Base-by-base conservation (phyloP, 2,888 invertebrate species). In the Sialis lutaria region DNA sequence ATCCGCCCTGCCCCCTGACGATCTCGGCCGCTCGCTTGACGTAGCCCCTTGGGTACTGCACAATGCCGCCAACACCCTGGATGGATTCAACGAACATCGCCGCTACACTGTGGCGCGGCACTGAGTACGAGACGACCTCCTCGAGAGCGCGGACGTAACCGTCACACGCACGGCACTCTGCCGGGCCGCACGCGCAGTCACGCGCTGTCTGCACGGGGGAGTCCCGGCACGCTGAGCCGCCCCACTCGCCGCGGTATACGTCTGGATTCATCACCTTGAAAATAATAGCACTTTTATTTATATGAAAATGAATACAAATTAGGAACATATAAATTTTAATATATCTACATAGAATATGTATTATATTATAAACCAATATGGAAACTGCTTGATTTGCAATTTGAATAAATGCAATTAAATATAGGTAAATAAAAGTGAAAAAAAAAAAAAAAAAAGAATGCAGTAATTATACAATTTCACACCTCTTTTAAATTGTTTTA, bases 71-170 rank as follows among this genome's bases (percentile, higher is more conserved):
- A 6, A 93, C 87, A 10, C 97, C 97, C 68, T 95, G 96, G 54
- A 98, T 96, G 1, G 91, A 85, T 64, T 98, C 97, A 0, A 88
- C 90, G 61, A 96, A 85, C 63, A 96, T 80, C 5, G 80, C 96
- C 0, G 93, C 97, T 5, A 91, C 74, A 46, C 74, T 74, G 22
- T 80, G 80, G 49, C 79, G 77, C 0, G 92, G 85, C 52, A 90
- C 63, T 6, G 85, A 83, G 62, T 82, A 83, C 49, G 75, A 73
- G 54, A 95, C 73, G 5, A 83, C 72, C 65, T 91, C 82, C 49
- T 79, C 72, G 32, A 93, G 72, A 58, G 92, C 86, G n/a, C 80
- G 74, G 31, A 88, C 69, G 60, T 97, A 97, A 56, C 78, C 77
- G 42, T 82, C 77, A 4, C 79, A 70, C 0, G 95, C 87, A 49